A percentile compares a stretch with the other conserved stretches of the same genome.
Evolutionary conservation across 1,140 invertebrate species (phyloP).

Genomic region (Popillia japonica): DNA sequence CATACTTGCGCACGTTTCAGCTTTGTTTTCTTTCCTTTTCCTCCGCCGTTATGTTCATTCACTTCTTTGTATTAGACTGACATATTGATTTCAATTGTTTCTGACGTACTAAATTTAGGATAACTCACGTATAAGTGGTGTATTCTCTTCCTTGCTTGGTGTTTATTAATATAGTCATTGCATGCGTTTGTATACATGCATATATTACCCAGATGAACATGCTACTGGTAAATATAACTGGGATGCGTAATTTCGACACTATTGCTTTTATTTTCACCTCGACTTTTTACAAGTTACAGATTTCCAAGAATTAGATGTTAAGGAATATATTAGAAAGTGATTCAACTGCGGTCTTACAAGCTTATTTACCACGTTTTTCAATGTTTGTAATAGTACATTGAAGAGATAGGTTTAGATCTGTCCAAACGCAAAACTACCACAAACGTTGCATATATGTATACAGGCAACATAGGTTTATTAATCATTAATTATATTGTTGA

Average conservation of each 20-base stretch:
- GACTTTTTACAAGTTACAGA: neutral
- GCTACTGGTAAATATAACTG: slow-evolving; percentile 23
- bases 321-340: neutral
- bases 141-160: neutral
- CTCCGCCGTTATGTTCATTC: too few relatives aligned
- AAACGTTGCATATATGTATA: too few relatives aligned
- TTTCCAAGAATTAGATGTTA: slow-evolving; percentile 6
- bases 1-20: too few relatives aligned
- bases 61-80: neutral
- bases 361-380: too few relatives aligned
- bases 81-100: slow-evolving; percentile 35
- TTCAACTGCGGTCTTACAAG: neutral
- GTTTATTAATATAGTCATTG: slow-evolving; percentile 35
- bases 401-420: too few relatives aligned
- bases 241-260: slow-evolving; percentile 3
- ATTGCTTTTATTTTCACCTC: slow-evolving; percentile 20
- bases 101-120: slow-evolving; percentile 25
- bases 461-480: too few relatives aligned
- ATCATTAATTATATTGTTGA: too few relatives aligned
- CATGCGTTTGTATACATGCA: neutral
- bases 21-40: neutral
- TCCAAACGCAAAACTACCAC: neutral
- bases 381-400: too few relatives aligned
- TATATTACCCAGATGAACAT: neutral
- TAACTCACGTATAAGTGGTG: neutral